These are phyloP conservation scores for Pecten maximus DNA, from an alignment of 2,888 invertebrate species.

Conservation along the genomic window DNA sequence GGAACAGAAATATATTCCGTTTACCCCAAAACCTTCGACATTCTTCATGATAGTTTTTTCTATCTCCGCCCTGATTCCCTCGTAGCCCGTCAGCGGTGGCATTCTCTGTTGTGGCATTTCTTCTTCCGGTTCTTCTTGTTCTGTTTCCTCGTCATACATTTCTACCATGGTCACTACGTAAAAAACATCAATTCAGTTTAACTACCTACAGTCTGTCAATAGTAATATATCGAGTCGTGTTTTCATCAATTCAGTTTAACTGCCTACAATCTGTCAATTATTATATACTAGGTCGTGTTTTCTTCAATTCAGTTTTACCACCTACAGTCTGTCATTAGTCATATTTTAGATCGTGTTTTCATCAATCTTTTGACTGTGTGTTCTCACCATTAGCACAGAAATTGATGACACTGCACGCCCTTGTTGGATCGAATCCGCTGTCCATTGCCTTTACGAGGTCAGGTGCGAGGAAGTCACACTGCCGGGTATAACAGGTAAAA, in stretches of 20 bases:
- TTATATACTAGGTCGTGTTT: too few species aligned
- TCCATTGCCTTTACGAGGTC: slow-evolving; percentile 37
- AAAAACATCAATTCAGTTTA: too few species aligned
- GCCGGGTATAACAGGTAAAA: background rate
- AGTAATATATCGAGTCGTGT: too few species aligned
- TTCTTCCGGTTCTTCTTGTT: background rate
- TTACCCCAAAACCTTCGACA: slow-evolving; percentile 16
- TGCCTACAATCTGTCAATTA: too few species aligned
- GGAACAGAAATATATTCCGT: too few species aligned
- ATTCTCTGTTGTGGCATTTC: background rate
- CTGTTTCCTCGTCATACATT: background rate
- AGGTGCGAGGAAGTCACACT: slow-evolving; percentile 43
- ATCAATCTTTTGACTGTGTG: too few species aligned
- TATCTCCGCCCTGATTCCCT: background rate
- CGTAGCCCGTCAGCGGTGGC: background rate
- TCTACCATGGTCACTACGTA: background rate
- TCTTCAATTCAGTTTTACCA: too few species aligned
- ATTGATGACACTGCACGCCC: slow-evolving; percentile 39
- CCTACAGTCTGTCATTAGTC: too few species aligned
- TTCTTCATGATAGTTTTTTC: background rate
- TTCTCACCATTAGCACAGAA: slow-evolving; percentile 44
- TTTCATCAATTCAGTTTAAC: too few species aligned
- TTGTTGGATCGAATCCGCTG: slow-evolving; percentile 42
- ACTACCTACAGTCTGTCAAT: too few species aligned
- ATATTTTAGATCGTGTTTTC: too few species aligned